Base-by-base conservation (phyloP, 2,113 vertebrate genomes). In the Hemiprocne comata region DNA sequence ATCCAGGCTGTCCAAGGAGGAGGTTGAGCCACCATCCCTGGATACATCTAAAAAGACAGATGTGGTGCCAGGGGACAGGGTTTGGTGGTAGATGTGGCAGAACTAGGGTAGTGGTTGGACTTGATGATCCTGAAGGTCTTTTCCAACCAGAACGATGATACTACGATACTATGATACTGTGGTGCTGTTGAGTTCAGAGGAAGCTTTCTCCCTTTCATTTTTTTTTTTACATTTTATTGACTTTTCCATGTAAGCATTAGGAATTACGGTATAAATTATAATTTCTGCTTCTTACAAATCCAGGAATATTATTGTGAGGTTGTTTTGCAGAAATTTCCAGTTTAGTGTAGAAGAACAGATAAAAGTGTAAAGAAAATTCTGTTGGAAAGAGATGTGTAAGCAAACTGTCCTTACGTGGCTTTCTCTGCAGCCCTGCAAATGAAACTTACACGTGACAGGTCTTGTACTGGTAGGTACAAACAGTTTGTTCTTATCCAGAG, bases 331-430 rank as follows among this genome's bases (percentile, higher is more conserved):
- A 74, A 66, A 19, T n/a, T 40, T 88, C 40, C 12, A 6, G 13
- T 72, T 85, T 61, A 42, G 51, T 82, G 17, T 58, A n/a, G 85
- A 79, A 50, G 50, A 78, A 48, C 19, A 81, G 33, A 29, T 51
- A 5, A 91, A 51, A 62, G 61, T 28, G 60, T 87, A 70, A 86
- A 80, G 31, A 36, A 86, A 57, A 44, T 77, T 74, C 13, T 55
- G 0, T 55, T 42, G 44, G 57, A 51, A 74, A 70, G 79, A 51
- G 25, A 13, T 36, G 7, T 0, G 0, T 78, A 57, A 85, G 18
- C 11, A 40, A 48, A 42, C 24, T 70, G 17, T 66, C 55, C 57
- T 33, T 42, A 1, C 5, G 17, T 50, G 77, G 38, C 38, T 71
- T 40, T 55, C 51, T 84, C 38, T 91, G 65, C 81, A 53, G 7